These are phyloP conservation scores for Phengaris arion DNA, from an alignment of 2,888 invertebrate species.

Conservation along the genomic window DNA sequence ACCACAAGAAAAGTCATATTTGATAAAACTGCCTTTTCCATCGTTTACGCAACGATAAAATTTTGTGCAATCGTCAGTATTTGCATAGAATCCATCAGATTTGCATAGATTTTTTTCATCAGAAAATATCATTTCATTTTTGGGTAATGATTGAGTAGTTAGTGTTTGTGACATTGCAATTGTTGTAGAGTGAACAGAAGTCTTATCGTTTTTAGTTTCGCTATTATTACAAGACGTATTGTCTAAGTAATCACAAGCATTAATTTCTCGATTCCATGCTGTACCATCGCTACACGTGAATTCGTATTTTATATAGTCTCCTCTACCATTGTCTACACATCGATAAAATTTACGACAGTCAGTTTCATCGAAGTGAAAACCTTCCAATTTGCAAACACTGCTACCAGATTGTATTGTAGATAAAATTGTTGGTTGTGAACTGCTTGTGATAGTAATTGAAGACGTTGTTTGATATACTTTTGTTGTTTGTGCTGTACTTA, in stretches of 20 bases:
- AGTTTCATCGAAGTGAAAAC: slow-evolving; percentile 83
- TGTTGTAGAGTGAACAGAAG: background rate
- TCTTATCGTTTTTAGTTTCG: background rate
- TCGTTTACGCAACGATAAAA: slow-evolving; percentile 88
- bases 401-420: background rate
- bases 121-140: background rate
- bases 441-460: background rate
- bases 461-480: slow-evolving; percentile 27
- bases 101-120: slow-evolving; percentile 54
- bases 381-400: slow-evolving; percentile 76
- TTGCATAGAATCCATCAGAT: slow-evolving; percentile 84
- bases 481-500: slow-evolving; percentile 14
- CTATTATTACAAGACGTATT: background rate
- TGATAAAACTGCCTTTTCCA: slow-evolving; percentile 79
- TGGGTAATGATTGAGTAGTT: background rate
- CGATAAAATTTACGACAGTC: slow-evolving; percentile 89
- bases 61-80: slow-evolving; percentile 84
- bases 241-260: slow-evolving; percentile 26
- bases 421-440: background rate
- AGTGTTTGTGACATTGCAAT: slow-evolving; percentile 1
- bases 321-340: slow-evolving; percentile 83
- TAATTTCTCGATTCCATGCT: slow-evolving; percentile 84
- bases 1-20: slow-evolving; percentile 86
- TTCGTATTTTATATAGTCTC: slow-evolving; percentile 82
- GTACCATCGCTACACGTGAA: slow-evolving; percentile 88